A percentile compares a stretch with the other conserved stretches of the same genome.
Conservation (phyloP, 2,888 invertebrate species). For the Heliconius aoede region DNA sequence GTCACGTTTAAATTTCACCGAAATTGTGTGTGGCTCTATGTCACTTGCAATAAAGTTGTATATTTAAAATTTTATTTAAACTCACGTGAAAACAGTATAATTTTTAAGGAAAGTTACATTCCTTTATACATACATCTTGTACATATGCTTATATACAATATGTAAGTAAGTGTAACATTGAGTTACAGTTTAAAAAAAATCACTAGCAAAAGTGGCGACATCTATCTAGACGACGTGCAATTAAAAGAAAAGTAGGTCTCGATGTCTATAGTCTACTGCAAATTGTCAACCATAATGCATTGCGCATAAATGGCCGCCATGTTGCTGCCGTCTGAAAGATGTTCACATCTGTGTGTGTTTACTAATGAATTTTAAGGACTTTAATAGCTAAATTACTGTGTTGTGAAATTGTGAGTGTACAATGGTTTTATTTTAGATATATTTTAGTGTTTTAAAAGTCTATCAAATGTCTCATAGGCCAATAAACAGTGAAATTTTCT, state of each 20-base stretch:
- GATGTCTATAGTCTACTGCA: constrained; percentile 78
- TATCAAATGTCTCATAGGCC: constrained; percentile 83
- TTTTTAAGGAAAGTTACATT: not conserved
- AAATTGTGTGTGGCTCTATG: not conserved
- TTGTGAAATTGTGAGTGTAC: constrained; percentile 83
- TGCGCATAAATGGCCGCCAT: constrained; percentile 85
- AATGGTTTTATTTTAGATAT: constrained; percentile 80
- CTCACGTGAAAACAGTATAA: not conserved
- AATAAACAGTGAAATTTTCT: constrained; percentile 84
- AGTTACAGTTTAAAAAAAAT: not conserved
- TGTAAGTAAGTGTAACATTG: not conserved
- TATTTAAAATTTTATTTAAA: not conserved
- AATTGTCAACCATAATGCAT: constrained; percentile 84
- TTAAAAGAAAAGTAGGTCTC: constrained; percentile 58
- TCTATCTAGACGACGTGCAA: constrained; percentile 59
- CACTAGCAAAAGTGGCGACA: constrained; percentile 50
- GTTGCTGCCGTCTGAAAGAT: constrained; percentile 84
- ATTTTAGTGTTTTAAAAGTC: constrained; percentile 78
- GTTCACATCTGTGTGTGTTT: constrained; percentile 84
- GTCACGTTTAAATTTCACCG: not conserved
- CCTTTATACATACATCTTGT: not conserved
- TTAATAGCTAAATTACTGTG: constrained; percentile 79
- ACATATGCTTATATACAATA: not conserved
- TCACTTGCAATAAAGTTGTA: not conserved
- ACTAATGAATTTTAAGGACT: constrained; percentile 83